These are phyloP conservation scores for Ophion obscuratus DNA, from an alignment of 2,888 invertebrate species.

Conservation along the genomic window DNA sequence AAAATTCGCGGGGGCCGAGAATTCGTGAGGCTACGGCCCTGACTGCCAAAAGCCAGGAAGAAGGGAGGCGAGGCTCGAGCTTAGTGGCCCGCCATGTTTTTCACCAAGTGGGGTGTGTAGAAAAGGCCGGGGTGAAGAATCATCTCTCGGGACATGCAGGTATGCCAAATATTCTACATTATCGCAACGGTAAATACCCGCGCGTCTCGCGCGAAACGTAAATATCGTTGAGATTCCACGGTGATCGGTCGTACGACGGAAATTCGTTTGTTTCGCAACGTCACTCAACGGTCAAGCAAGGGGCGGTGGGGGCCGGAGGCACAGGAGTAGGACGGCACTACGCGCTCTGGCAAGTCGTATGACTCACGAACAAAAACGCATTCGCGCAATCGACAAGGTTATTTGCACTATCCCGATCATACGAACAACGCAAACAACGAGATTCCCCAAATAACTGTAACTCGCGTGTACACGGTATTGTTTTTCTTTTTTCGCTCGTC, in stretches of 20 bases:
- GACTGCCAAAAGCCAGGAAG: conserved; percentile 63
- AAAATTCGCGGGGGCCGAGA: not conserved
- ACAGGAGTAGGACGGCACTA: conserved; percentile 20
- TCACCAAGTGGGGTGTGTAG: conserved; percentile 89
- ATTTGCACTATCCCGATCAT: conserved; percentile 73
- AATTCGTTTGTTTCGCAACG: conserved; percentile 76
- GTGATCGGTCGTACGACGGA: conserved; percentile 5
- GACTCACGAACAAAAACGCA: conserved; percentile 77
- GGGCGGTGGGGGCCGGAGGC: conserved; percentile 39
- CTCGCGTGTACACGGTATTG: not conserved
- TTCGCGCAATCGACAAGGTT: conserved; percentile 79
- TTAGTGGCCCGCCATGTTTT: conserved; percentile 90
- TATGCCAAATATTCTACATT: conserved; percentile 71
- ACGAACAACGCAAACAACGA: conserved; percentile 40
- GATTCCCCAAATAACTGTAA: conserved; percentile 41
- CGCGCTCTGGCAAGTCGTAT: conserved; percentile 71
- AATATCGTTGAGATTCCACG: not conserved
- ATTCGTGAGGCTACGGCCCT: conserved; percentile 48
- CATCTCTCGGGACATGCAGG: conserved; percentile 84
- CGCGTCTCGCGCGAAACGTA: not conserved
- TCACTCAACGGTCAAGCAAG: conserved; percentile 62
- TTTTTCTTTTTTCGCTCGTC: not conserved
- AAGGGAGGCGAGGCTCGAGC: conserved; percentile 71
- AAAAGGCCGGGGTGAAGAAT: conserved; percentile 84
- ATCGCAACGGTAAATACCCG: not conserved